Evolutionary conservation across 2,113 vertebrate species (phyloP).

Genomic region (Zapornia atra): DNA sequence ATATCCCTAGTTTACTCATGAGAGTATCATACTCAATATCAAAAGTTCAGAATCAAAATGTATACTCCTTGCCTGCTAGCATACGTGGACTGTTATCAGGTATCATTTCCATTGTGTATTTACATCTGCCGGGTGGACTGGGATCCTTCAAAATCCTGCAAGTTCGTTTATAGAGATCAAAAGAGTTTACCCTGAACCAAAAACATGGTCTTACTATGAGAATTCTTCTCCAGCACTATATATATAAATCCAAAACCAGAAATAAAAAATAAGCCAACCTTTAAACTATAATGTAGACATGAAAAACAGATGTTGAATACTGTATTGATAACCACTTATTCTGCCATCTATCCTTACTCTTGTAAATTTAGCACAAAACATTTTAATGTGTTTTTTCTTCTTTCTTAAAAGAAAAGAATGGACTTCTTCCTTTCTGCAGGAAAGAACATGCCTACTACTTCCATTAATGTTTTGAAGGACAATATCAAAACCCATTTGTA

Average conservation of each 20-base stretch:
- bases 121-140: not conserved
- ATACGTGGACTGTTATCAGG: fast-evolving
- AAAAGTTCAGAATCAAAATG: not conserved
- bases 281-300: not conserved
- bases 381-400: not conserved
- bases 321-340: not conserved
- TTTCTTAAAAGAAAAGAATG: not conserved
- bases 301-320: not conserved
- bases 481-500: not conserved
- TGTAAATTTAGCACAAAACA: not conserved
- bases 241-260: not conserved
- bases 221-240: not conserved
- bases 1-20: not conserved
- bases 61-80: not conserved
- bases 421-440: not conserved
- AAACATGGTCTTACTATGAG: not conserved
- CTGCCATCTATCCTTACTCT: not conserved
- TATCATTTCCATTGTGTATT: not conserved
- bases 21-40: not conserved
- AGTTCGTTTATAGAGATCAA: not conserved
- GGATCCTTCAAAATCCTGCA: not conserved
- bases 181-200: not conserved
- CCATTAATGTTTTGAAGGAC: not conserved
- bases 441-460: not conserved
- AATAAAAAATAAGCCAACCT: not conserved